These are phyloP conservation scores for Autographa gamma DNA, from an alignment of 2,888 invertebrate genomes.

Conservation along the genomic window DNA sequence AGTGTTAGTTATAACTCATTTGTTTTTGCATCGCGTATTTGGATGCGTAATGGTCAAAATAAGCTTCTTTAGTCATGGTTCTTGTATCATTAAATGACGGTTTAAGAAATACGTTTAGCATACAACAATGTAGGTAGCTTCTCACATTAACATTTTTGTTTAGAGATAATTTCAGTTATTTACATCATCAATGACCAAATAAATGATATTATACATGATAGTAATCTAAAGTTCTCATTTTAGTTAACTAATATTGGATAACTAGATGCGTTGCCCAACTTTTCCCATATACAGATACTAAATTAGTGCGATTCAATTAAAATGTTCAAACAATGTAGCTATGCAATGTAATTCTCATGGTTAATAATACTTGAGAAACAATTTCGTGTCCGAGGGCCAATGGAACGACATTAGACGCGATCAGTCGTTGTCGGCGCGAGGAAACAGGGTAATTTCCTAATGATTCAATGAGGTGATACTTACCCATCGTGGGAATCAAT, in stretches of 20 bases:
- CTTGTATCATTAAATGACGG: conserved; percentile 28
- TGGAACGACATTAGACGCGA: conserved; percentile 75
- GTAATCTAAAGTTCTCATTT: not conserved
- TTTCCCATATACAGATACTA: conserved; percentile 28
- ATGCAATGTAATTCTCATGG: conserved; percentile 59
- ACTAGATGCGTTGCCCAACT: conserved; percentile 3
- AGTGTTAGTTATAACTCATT: conserved; percentile 67
- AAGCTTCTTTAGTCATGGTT: conserved; percentile 39
- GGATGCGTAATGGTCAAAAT: conserved; percentile 48
- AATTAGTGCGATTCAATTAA: conserved; percentile 41
- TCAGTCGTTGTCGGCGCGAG: conserved; percentile 69
- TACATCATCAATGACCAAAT: not conserved
- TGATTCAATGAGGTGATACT: conserved; percentile 80
- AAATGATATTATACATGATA: not conserved
- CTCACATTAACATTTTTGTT: conserved; percentile 24
- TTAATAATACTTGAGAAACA: conserved; percentile 67
- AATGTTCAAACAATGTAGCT: conserved; percentile 39
- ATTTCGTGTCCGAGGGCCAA: conserved; percentile 68
- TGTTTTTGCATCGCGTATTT: conserved; percentile 57
- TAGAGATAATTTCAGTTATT: not conserved
- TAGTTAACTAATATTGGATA: not conserved
- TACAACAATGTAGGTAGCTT: conserved; percentile 25
- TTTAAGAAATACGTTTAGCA: conserved; percentile 25
- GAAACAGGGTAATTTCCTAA: conserved; percentile 78
- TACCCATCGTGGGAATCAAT: conserved; percentile 79